A percentile compares a stretch with the other conserved stretches of the same genome.
phyloP scores from a whole-genome alignment of 1,140 invertebrate species.

The Penaeus chinensis region DNA sequence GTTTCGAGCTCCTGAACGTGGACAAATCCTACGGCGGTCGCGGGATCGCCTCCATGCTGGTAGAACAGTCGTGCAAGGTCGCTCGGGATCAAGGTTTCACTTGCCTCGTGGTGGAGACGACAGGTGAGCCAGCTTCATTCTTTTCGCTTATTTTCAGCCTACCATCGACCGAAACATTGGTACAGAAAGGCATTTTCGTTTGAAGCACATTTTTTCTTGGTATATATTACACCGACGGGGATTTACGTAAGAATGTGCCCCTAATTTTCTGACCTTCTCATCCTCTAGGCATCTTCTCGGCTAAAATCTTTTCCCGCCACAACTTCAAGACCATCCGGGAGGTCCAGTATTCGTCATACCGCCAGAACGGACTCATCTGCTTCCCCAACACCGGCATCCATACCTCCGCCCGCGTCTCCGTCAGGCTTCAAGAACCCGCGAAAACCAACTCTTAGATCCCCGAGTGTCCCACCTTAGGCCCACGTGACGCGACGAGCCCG shows the following conservation, averaged over 20 bases:
- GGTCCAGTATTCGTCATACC: conserved; percentile 59
- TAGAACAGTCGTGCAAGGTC: conserved; percentile 57
- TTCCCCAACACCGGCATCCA: conserved; percentile 64
- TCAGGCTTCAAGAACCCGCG: conserved; percentile 55
- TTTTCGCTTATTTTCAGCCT: neutral
- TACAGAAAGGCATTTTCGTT: too few species aligned
- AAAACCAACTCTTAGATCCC: neutral
- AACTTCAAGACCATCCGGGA: conserved; percentile 63
- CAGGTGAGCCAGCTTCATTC: conserved; percentile 43
- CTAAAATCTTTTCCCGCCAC: conserved; percentile 62
- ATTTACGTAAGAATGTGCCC: neutral
- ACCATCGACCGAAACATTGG: neutral
- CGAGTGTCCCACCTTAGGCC: neutral
- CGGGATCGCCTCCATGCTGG: conserved; percentile 63
- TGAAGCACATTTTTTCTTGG: too few species aligned
- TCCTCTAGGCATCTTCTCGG: conserved; percentile 61
- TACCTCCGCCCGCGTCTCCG: conserved; percentile 60
- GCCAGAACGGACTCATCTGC: conserved; percentile 60
- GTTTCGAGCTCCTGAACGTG: conserved; percentile 62
- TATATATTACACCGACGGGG: too few species aligned
- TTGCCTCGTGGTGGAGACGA: conserved; percentile 59
- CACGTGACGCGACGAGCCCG: neutral
- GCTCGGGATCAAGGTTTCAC: conserved; percentile 49
- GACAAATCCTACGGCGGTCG: conserved; percentile 61
- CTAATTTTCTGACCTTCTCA: neutral